Evolutionary conservation across 2,797 vertebrate species (phyloP).

Genomic region (Silurus lanzhouensis): DNA sequence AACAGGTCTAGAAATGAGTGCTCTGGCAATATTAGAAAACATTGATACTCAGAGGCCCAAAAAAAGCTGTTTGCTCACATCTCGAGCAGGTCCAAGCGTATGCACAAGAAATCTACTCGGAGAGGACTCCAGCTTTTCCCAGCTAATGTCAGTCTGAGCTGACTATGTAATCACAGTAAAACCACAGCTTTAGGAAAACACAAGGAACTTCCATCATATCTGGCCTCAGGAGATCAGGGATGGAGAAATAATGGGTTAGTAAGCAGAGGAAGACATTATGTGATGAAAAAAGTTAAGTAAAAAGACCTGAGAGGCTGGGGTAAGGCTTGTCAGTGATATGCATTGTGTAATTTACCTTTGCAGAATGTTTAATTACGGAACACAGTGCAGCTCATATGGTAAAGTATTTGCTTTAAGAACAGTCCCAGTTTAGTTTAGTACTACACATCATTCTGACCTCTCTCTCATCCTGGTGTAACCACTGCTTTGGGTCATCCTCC

Average conservation of each 20-base stretch:
- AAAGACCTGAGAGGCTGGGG: neutral
- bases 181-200: slow-evolving; percentile 53
- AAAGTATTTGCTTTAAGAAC: neutral
- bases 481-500: slow-evolving; percentile 96
- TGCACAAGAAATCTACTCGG: slow-evolving; percentile 62
- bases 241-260: slow-evolving; percentile 11
- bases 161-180: slow-evolving; percentile 64
- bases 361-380: slow-evolving; percentile 10
- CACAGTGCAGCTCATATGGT: neutral
- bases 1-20: slow-evolving; percentile 47
- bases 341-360: neutral
- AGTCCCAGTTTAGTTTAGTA: neutral
- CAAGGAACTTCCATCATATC: slow-evolving; percentile 44
- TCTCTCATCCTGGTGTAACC: slow-evolving; percentile 97
- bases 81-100: slow-evolving; percentile 63
- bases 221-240: slow-evolving; percentile 33
- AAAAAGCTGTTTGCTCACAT: slow-evolving; percentile 61
- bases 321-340: neutral
- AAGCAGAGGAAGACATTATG: slow-evolving; percentile 8
- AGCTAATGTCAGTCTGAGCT: slow-evolving; percentile 49
- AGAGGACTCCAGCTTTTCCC: slow-evolving; percentile 63
- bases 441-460: slow-evolving; percentile 76
- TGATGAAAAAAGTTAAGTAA: neutral
- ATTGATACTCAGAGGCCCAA: slow-evolving; percentile 49
- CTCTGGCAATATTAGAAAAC: slow-evolving; percentile 63